Base-by-base conservation (phyloP, 2,888 invertebrate genomes). In the Halictus quadricinctus region DNA sequence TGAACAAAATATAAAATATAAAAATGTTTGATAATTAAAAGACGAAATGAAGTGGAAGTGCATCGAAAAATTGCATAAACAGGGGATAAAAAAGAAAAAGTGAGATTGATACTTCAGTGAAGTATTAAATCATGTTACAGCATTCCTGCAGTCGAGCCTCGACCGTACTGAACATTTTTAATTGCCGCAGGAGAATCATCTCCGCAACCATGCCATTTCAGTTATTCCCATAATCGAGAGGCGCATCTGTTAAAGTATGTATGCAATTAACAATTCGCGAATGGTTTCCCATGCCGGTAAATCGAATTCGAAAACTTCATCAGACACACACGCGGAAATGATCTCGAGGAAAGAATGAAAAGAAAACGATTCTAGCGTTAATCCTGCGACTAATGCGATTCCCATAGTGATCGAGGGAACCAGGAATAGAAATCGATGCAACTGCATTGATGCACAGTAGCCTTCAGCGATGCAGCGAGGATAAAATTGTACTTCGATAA, bases 341-440 rank as follows among this genome's bases (percentile, higher is more conserved):
- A 60, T 60, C 25, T 60, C 60, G 60, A 0, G 25, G 79, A 64
- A 72, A 50, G 77, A 80, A 46, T 41, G 15, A 48, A n/a, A 13
- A 10, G 58, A 18, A 5, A 70, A 15, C 21, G 41, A 58, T 60
- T 54, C 54, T 18, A 25, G 18, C 15, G 54, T 80, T 54, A 60
- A 10, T 18, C 18, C 43, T 21, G 29, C 12, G 25, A 72, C 10
- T 46, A 75, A 70, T 54, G 75, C 58, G 29, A 70, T 69, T 36
- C 43, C 0, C 12, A 21, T 15, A 36, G 21, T 25, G 70, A 41
- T 77, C 36, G 10, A 41, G 21, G 48, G 70, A 58, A 60, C 64
- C 64, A 48, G 54, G 78, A 64, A 79, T 79, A 41, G 25, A 79
- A 72, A 78, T 72, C 41, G 41, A 54, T 54, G 54, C 54, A 8